phyloP scores from a whole-genome alignment of 2,888 invertebrate genomes.

The Amaurobius ferox region DNA sequence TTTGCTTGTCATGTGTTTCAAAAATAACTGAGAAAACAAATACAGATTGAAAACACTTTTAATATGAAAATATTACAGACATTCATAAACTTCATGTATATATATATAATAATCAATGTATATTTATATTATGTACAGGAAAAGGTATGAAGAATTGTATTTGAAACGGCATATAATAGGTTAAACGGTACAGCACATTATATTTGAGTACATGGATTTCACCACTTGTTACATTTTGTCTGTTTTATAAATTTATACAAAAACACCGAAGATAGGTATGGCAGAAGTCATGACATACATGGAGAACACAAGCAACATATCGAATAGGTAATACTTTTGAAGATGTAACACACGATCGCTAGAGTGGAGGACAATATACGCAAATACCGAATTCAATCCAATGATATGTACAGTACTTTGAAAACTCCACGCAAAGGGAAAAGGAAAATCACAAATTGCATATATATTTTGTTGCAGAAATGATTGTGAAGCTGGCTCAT shows the following conservation, averaged over 20 bases:
- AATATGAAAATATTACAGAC: conserved; percentile 72
- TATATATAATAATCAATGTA: conserved; percentile 65
- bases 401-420: conserved; percentile 71
- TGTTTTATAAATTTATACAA: conserved; percentile 24
- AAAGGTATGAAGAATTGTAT: conserved; percentile 39
- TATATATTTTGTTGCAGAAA: neutral
- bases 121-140: conserved; percentile 70
- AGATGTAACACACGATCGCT: conserved; percentile 3
- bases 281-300: neutral
- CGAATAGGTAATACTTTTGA: conserved; percentile 17
- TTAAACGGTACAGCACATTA: conserved; percentile 38
- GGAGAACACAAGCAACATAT: conserved; percentile 14
- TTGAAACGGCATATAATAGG: conserved; percentile 41
- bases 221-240: neutral
- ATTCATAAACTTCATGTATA: conserved; percentile 70
- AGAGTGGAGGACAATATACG: neutral
- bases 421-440: conserved; percentile 26
- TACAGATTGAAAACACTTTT: conserved; percentile 70
- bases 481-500: neutral
- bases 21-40: conserved; percentile 10
- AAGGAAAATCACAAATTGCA: neutral
- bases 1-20: neutral
- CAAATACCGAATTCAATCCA: conserved; percentile 16
- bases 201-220: conserved; percentile 42
- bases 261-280: neutral